Evolutionary conservation across 2,113 vertebrate species (phyloP), one percentile per base, ranked within the genome.

Genomic region (Oplegnathus fasciatus): DNA sequence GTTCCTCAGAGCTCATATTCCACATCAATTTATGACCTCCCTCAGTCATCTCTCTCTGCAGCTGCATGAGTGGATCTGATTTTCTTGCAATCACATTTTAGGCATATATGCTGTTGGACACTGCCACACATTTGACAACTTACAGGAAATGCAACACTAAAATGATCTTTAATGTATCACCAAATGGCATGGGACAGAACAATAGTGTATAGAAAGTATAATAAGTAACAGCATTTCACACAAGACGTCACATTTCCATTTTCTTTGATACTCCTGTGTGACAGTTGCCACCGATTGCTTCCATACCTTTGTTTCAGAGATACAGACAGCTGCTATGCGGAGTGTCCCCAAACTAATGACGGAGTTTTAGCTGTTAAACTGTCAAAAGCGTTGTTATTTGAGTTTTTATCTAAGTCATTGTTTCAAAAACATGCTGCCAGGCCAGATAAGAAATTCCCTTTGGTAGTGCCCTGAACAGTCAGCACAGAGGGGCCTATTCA

Each of bases 381-480:
- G 87, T 83, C 86, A 88, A 89, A 93, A 88, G 64, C 86, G 69
- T 80, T 92, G 86, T 87, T 92, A 85, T 92, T 88, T 83, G 62
- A 82, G 83, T 74, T 92, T 84, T 94, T 91, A 91, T 93, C 88
- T 91, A 60, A 88, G 87, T 83, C 89, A 93, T 86, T 94, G 91
- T 93, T 94, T 92, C 81, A 88, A 85, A 92, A 93, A 93, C 88
- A 91, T 88, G 89, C 89, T 91, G 89, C 86, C 69, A 81, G 86
- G 81, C 55, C 75, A 93, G 92, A 93, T 94, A 93, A 92, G 87
- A 79, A 76, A 83, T 82, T 79, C 87, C 88, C 88, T 78, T 71
- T 90, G 88, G 78, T 88, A 40, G 78, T 87, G 80, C 79, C 81
- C 87, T 62, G 79, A 87, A 88, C 86, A 91, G 80, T 84, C 82